Evolutionary conservation across 2,888 invertebrate species (phyloP).

Genomic region (Temnothorax ravouxi): DNA sequence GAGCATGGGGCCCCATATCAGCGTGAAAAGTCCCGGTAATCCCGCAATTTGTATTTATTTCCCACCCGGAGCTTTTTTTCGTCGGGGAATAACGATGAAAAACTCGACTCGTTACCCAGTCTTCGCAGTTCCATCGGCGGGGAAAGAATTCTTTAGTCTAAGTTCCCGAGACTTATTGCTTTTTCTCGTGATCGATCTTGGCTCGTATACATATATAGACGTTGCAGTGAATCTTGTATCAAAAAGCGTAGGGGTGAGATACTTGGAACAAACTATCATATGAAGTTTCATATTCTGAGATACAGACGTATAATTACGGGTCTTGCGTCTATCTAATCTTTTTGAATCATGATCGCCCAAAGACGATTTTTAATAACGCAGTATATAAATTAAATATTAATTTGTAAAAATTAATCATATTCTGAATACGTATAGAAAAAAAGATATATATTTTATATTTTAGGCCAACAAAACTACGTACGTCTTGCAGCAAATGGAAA

Average conservation of each 20-base stretch:
- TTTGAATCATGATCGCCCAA: not conserved
- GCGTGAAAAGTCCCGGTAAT: conserved; percentile 83
- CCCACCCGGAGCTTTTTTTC: conserved; percentile 78
- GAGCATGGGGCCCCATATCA: conserved; percentile 77
- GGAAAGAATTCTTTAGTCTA: conserved; percentile 78
- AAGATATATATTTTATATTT: not conserved
- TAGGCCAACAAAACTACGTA: not conserved
- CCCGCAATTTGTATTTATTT: conserved; percentile 86
- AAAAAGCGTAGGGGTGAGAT: not conserved
- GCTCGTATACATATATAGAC: not conserved
- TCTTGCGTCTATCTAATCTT: not conserved
- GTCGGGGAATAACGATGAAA: conserved; percentile 84
- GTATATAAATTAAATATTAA: no score
- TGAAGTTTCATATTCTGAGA: not conserved
- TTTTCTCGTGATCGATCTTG: conserved; percentile 50
- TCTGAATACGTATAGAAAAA: not conserved
- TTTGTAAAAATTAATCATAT: not conserved
- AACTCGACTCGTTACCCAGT: conserved; percentile 80
- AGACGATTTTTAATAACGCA: not conserved
- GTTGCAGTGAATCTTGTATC: conserved; percentile 17
- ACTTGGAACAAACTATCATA: not conserved
- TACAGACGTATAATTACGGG: not conserved
- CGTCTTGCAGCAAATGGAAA: not conserved
- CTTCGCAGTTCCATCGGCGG: conserved; percentile 66
- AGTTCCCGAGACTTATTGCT: conserved; percentile 70